These are phyloP conservation scores for Apodemus sylvaticus DNA, from an alignment of 2,113 vertebrate genomes.

Conservation along the genomic window DNA sequence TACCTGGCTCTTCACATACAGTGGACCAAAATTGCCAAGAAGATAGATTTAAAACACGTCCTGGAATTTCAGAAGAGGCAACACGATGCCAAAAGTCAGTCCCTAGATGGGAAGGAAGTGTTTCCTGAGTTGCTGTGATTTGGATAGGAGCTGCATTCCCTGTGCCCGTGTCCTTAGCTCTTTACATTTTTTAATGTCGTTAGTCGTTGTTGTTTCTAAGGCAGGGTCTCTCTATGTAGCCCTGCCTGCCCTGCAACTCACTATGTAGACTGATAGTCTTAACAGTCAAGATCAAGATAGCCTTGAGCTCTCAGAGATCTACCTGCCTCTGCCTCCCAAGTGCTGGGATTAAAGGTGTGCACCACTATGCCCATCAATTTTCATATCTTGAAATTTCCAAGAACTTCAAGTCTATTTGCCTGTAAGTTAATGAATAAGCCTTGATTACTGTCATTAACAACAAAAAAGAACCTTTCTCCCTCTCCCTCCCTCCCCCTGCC, in stretches of 20 bases:
- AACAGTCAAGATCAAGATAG: no score
- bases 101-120: constrained; percentile 34
- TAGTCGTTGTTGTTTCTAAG: neutral
- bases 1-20: neutral
- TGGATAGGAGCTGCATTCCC: constrained; percentile 30
- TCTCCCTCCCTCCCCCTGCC: no score
- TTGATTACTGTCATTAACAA: neutral
- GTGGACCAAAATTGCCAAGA: constrained; percentile 24
- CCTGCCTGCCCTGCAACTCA: neutral
- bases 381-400: constrained; percentile 5
- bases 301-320: neutral
- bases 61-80: constrained; percentile 53
- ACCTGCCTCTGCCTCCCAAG: neutral
- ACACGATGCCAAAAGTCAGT: constrained; percentile 5
- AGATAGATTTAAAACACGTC: constrained; percentile 53
- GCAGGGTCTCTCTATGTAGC: neutral
- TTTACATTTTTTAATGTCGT: neutral
- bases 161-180: constrained; percentile 6
- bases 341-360: neutral
- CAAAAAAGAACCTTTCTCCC: neutral
- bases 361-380: neutral
- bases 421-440: constrained; percentile 49
- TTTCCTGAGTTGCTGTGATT: constrained; percentile 36
- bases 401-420: constrained; percentile 11
- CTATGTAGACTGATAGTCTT: neutral